These are phyloP conservation scores for Gymnosoma rotundatum DNA, from an alignment of 2,888 invertebrate species.

Conservation along the genomic window DNA sequence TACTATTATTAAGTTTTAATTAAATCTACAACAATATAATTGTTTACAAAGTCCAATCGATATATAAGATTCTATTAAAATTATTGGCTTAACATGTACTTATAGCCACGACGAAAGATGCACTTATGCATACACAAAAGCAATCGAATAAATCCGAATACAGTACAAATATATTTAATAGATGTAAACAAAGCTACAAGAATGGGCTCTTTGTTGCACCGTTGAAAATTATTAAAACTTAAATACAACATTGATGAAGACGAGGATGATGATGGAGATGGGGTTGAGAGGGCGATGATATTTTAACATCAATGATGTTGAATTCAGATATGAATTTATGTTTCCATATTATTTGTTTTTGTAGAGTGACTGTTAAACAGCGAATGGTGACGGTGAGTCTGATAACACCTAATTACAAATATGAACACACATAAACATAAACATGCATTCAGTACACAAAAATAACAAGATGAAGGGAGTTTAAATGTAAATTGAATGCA, in stretches of 20 bases:
- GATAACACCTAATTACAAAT: constrained; percentile 70
- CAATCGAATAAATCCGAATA: not conserved
- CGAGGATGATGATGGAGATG: constrained; percentile 7
- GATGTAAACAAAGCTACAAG: not conserved
- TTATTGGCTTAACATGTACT: constrained; percentile 1
- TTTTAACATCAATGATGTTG: constrained; percentile 27
- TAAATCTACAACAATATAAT: not conserved
- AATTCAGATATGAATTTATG: constrained; percentile 30
- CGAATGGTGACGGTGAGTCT: constrained; percentile 60
- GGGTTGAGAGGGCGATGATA: constrained; percentile 18
- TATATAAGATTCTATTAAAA: not conserved
- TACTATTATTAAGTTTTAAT: constrained; percentile 13
- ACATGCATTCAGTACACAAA: not conserved
- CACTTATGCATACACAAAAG: not conserved
- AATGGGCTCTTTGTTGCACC: constrained; percentile 27
- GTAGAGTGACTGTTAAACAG: constrained; percentile 20
- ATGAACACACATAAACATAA: constrained; percentile 20
- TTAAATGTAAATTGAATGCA: constrained; percentile 13
- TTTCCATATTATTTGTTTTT: not conserved
- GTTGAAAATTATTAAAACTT: constrained; percentile 39
- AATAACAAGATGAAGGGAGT: constrained; percentile 4
- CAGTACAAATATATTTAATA: constrained; percentile 19
- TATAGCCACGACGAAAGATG: not conserved
- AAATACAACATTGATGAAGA: constrained; percentile 15
- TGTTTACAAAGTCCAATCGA: constrained; percentile 1